Conservation (phyloP, 2,888 invertebrate species). For the Phortica magna region DNA sequence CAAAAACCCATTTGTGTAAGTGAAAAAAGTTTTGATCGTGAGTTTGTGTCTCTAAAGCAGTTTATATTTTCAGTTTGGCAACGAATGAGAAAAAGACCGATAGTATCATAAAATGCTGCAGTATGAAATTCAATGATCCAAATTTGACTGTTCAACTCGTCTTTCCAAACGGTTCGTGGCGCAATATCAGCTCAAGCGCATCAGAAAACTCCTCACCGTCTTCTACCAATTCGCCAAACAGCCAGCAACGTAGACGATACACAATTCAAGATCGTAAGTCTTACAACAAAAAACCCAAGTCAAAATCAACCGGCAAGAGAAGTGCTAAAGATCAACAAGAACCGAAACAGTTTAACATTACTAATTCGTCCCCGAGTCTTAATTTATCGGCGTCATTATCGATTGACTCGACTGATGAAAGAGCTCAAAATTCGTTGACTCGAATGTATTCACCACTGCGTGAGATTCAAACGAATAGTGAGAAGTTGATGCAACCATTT, state of each 20-base stretch:
- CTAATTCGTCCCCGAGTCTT: too few species aligned
- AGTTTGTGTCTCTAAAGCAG: not conserved
- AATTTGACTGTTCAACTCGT: constrained; percentile 40
- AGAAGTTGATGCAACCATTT: not conserved
- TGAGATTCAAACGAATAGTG: too few species aligned
- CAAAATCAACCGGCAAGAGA: too few species aligned
- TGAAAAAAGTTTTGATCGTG: constrained; percentile 5
- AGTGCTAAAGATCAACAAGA: too few species aligned
- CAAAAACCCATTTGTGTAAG: constrained; percentile 68
- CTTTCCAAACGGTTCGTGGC: not conserved
- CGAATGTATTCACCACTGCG: too few species aligned
- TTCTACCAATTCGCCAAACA: not conserved
- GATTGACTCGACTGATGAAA: too few species aligned
- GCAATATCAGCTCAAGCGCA: too few species aligned
- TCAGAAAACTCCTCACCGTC: too few species aligned
- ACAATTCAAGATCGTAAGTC: not conserved
- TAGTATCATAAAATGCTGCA: constrained; percentile 34
- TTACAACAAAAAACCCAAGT: too few species aligned
- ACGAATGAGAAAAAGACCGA: constrained; percentile 15
- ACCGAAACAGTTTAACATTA: too few species aligned
- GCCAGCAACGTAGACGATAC: not conserved
- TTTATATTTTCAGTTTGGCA: constrained; percentile 38
- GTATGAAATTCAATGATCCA: constrained; percentile 59
- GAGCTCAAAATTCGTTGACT: too few species aligned
- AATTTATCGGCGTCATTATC: too few species aligned